These are phyloP conservation scores for Enteromius thamalakanensis DNA, from an alignment of 2,797 vertebrate genomes.

Conservation along the genomic window DNA sequence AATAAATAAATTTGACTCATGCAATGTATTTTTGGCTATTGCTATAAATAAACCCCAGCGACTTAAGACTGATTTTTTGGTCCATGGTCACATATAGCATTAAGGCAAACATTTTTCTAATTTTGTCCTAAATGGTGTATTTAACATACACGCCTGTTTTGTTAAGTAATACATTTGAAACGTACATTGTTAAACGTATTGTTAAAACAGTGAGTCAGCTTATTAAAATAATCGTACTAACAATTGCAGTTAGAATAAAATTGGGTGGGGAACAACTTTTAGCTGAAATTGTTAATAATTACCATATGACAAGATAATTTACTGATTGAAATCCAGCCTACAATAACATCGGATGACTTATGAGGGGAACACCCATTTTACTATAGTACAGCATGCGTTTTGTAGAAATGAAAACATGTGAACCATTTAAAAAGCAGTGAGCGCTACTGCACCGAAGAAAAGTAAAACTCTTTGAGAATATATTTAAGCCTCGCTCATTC, in stretches of 20 bases:
- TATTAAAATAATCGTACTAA: not conserved
- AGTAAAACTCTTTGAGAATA: conserved; percentile 14
- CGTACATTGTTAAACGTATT: conserved; percentile 51
- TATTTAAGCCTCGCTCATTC: conserved; percentile 62
- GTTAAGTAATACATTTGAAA: not conserved
- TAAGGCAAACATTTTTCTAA: not conserved
- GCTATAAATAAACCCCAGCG: too few relatives aligned
- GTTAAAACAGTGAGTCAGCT: conserved; percentile 43
- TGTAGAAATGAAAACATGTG: conserved; percentile 18
- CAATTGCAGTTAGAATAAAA: conserved; percentile 56
- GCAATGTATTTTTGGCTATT: too few relatives aligned
- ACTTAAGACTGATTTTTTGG: too few relatives aligned
- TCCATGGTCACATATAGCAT: not conserved
- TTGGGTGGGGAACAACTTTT: conserved; percentile 56
- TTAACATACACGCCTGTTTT: not conserved
- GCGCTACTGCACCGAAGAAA: not conserved
- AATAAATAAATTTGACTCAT: too few relatives aligned
- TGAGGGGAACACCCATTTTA: conserved; percentile 62
- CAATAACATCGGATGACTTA: conserved; percentile 54
- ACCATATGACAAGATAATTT: conserved; percentile 65
- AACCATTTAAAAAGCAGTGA: conserved; percentile 7
- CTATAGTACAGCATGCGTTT: conserved; percentile 39
- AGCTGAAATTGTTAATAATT: conserved; percentile 66
- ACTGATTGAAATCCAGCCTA: conserved; percentile 58
- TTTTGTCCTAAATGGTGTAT: not conserved